Base-by-base conservation (phyloP, 2,797 vertebrate genomes). In the Denticeps clupeoides region DNA sequence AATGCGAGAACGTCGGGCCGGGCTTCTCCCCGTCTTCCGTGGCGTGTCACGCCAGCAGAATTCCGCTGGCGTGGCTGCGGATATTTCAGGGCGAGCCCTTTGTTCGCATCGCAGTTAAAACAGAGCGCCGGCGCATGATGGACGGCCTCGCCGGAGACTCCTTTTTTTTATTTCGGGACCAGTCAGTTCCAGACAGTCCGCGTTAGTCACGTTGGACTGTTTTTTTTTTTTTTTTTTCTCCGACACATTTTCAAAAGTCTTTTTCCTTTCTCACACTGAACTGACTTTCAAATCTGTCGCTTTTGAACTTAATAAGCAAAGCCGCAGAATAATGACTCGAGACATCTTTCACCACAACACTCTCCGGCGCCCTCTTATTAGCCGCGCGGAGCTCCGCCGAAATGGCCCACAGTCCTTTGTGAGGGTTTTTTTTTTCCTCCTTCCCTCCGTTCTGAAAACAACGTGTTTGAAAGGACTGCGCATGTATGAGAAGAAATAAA, bases 261-360 rank as follows among this genome's bases (percentile, higher is more conserved):
- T 59, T 62, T 56, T 48, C 57, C 53, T 67, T 51, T n/a, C 41
- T 48, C 41, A 54, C 58, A 56, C 41, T 38, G 59, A 53, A 65
- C 63, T 3, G 55, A 38, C 56, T 66, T 78, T 78, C 79, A 74
- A 80, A 60, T 75, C 46, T 49, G 55, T 7, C 37, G 70, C 68
- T 69, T 80, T 77, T 84, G 77, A 79, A 77, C 72, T 67, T 74
- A 77, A 75, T 72, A 67, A 82, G 65, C 55, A 67, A 75, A 79
- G 80, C 77, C 68, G 60, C 65, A 31, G 63, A 77, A 77, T 82
- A 77, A 80, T 67, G 77, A 78, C 67, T 74, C 24, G 28, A 65
- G 70, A 78, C 71, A 51, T 64, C 72, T 71, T 73, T 55, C 56
- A 69, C 76, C 71, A 11, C 77, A 75, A 61, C 65, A 53, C 68